These are phyloP conservation scores for Pampus argenteus DNA, from an alignment of 2,797 vertebrate species.

Conservation along the genomic window DNA sequence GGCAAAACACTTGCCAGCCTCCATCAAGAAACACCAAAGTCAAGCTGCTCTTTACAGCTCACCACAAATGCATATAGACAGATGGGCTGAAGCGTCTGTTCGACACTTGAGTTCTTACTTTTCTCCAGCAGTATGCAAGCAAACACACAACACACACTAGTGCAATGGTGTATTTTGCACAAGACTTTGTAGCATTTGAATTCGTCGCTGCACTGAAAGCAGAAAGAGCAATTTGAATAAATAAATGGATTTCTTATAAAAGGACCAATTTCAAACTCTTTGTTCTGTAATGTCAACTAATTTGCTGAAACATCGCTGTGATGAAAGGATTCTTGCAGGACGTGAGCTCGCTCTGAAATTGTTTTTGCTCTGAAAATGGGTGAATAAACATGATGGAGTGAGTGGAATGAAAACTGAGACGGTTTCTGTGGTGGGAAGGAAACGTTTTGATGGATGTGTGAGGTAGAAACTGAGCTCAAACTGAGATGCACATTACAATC, in stretches of 20 bases:
- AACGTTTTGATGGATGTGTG: constrained; percentile 17
- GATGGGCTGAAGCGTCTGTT: background rate
- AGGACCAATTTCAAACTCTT: constrained; percentile 34
- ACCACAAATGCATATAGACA: constrained; percentile 29
- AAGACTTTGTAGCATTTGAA: background rate
- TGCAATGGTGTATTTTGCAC: background rate
- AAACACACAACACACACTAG: background rate
- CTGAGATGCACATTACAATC: background rate
- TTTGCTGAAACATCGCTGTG: constrained; percentile 17
- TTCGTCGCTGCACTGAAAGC: background rate
- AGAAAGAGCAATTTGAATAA: background rate
- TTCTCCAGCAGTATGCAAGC: background rate
- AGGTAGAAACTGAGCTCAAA: background rate
- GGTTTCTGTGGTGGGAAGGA: constrained; percentile 8
- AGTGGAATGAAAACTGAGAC: constrained; percentile 49
- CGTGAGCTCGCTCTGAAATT: constrained; percentile 37
- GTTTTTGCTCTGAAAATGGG: no score
- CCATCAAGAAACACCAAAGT: background rate
- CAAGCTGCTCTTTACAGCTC: constrained; percentile 29
- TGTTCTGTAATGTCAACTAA: constrained; percentile 28
- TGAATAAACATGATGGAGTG: constrained; percentile 50
- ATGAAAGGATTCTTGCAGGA: constrained; percentile 48
- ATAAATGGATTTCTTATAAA: background rate
- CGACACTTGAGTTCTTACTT: background rate
- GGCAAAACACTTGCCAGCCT: constrained; percentile 6